These are phyloP conservation scores for Gymnobelideus leadbeateri DNA, from an alignment of 2,113 vertebrate species.

Conservation along the genomic window DNA sequence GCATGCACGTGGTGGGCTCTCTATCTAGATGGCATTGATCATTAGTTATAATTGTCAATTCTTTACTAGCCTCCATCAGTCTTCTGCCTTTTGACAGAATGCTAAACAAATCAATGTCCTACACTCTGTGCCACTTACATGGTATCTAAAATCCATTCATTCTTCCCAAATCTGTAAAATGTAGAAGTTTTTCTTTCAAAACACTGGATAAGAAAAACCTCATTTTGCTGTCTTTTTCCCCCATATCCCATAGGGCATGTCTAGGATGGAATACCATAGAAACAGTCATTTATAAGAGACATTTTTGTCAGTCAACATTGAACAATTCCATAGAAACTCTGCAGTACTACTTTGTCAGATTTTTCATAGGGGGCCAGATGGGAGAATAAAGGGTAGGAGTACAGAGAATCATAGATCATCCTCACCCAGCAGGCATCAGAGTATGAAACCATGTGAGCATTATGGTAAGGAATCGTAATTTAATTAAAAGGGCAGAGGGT, in stretches of 20 bases:
- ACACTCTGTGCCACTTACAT: slow-evolving; percentile 71
- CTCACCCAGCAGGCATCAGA: slow-evolving; percentile 9
- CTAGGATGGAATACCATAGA: neutral
- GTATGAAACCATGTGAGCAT: slow-evolving; percentile 51
- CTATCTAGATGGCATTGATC: slow-evolving; percentile 80
- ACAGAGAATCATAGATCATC: neutral
- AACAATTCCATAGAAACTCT: neutral
- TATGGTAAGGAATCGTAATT: slow-evolving; percentile 28
- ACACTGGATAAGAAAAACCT: slow-evolving; percentile 39
- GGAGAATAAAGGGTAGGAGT: neutral
- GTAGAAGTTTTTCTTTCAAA: slow-evolving; percentile 56
- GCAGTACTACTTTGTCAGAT: slow-evolving; percentile 2
- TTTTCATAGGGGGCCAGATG: slow-evolving; percentile 20
- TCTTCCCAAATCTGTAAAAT: slow-evolving; percentile 69
- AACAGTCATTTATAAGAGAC: slow-evolving; percentile 39
- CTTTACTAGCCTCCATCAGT: slow-evolving; percentile 73
- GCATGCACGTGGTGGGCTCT: slow-evolving; percentile 67
- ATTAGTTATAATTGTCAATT: slow-evolving; percentile 77
- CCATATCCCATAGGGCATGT: slow-evolving; percentile 29
- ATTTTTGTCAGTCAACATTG: slow-evolving; percentile 46
- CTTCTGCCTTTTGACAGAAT: slow-evolving; percentile 73
- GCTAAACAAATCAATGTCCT: slow-evolving; percentile 76
- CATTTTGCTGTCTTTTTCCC: slow-evolving; percentile 31
- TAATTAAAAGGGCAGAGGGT: slow-evolving; percentile 33
- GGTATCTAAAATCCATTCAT: slow-evolving; percentile 72